phyloP scores from a whole-genome alignment of 2,113 vertebrate species.

The Jaculus jaculus region DNA sequence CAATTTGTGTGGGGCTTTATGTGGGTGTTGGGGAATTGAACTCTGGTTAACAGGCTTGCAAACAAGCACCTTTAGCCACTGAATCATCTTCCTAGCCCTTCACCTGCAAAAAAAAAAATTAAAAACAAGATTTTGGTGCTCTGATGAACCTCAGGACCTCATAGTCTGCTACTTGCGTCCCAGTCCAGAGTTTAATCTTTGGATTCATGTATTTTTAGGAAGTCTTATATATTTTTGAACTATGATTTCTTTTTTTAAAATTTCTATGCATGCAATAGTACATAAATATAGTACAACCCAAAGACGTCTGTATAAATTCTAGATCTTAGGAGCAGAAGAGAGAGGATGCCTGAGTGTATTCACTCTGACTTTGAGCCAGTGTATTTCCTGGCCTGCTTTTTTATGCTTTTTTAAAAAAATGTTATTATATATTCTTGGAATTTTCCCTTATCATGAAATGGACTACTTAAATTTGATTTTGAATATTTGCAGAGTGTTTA shows the following conservation, averaged over 20 bases:
- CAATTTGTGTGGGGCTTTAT: too few relatives aligned
- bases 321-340: not conserved
- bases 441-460: conserved; percentile 18
- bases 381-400: conserved; percentile 34
- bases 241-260: not conserved
- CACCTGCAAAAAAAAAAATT: too few relatives aligned
- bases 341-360: not conserved
- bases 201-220: conserved; percentile 14
- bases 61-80: too few relatives aligned
- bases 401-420: conserved; percentile 17
- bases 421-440: conserved; percentile 33
- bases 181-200: not conserved
- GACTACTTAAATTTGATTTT: conserved; percentile 11
- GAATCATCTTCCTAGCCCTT: too few relatives aligned
- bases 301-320: not conserved
- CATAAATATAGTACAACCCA: not conserved
- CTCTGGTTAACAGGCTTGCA: too few relatives aligned
- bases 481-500: not conserved
- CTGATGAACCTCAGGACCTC: not conserved
- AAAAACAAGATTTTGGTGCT: not conserved
- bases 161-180: not conserved
- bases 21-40: too few relatives aligned
- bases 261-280: conserved; percentile 21
- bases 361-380: conserved; percentile 47
- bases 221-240: conserved; percentile 21